Base-by-base conservation (phyloP, 2,888 invertebrate genomes). In the Marasmarcha lunaedactyla region DNA sequence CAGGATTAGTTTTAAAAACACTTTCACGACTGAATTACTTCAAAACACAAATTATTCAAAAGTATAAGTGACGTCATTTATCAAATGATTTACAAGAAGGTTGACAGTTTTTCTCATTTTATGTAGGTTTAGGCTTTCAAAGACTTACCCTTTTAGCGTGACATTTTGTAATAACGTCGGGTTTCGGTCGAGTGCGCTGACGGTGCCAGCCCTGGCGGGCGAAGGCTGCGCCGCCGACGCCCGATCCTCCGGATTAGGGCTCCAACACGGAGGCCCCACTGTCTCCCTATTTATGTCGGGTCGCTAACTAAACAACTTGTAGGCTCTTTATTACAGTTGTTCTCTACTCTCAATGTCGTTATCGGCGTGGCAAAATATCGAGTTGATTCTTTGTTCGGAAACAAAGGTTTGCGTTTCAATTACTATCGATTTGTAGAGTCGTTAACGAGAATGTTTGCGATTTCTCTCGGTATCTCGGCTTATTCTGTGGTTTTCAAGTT, bases 291-390 rank as follows among this genome's bases (percentile, higher is more conserved):
- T 78, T 78, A 73, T 72, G 71, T 72, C 64, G 63, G 69, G 64
- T 65, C 68, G 63, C 71, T 65, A 70, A 71, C 70, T 70, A 71
- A 78, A 77, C 77, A 77, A 77, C 79, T 79, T 78, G 78, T 77
- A 78, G 76, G 74, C 78, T 70, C 71, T 79, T 77, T 79, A 78
- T 76, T 78, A 78, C 79, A 78, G 70, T 77, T 83, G 79, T 83
- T 78, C 70, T 71, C 67, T 70, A 68, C 59, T 74, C 72, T 71
- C 66, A 62, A 67, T 57, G 63, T 67, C 69, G 71, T 76, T 71
- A 70, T 60, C 58, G 63, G 59, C 63, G 60, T 64, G 65, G 68
- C 71, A 72, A 73, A 76, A 78, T 73, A 77, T 71, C 59, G 67
- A 53, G 55, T 52, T 60, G 56, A 69, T 70, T 65, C 57, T 56